Evolutionary conservation across 2,888 invertebrate species (phyloP).

Genomic region (Cynaeus angustus): DNA sequence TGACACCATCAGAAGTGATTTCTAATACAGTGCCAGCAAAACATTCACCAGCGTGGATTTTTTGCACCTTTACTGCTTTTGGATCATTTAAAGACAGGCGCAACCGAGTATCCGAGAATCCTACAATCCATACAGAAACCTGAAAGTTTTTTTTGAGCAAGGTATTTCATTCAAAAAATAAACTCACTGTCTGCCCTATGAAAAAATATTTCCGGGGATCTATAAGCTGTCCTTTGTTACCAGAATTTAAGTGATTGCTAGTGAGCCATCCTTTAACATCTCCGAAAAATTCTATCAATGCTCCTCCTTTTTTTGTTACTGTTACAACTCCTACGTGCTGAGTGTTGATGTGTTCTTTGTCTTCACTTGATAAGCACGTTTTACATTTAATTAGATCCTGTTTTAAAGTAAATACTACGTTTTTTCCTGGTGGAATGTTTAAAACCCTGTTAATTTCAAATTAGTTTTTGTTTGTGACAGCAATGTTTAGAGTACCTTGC

Average conservation of each 20-base stretch:
- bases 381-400: slow-evolving; percentile 76
- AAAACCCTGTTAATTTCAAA: slow-evolving; percentile 72
- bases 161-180: slow-evolving; percentile 15
- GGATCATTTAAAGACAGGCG: slow-evolving; percentile 69
- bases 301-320: slow-evolving; percentile 71
- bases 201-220: slow-evolving; percentile 73
- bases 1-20: slow-evolving; percentile 56
- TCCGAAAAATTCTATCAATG: slow-evolving; percentile 77
- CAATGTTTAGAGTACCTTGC: slow-evolving; percentile 70
- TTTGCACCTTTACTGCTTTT: slow-evolving; percentile 55
- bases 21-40: slow-evolving; percentile 64
- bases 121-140: slow-evolving; percentile 75
- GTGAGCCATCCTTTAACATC: slow-evolving; percentile 73
- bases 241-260: slow-evolving; percentile 62
- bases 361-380: slow-evolving; percentile 73
- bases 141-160: no score
- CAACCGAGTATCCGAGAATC: slow-evolving; percentile 70
- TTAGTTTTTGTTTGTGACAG: not conserved
- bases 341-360: slow-evolving; percentile 73
- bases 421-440: slow-evolving; percentile 69
- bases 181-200: slow-evolving; percentile 76
- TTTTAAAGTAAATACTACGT: slow-evolving; percentile 79
- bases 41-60: slow-evolving; percentile 69
- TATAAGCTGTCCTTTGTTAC: slow-evolving; percentile 53
- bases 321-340: slow-evolving; percentile 75